Base-by-base conservation (phyloP, 2,888 invertebrate genomes). In the Nymphalis polychloros region DNA sequence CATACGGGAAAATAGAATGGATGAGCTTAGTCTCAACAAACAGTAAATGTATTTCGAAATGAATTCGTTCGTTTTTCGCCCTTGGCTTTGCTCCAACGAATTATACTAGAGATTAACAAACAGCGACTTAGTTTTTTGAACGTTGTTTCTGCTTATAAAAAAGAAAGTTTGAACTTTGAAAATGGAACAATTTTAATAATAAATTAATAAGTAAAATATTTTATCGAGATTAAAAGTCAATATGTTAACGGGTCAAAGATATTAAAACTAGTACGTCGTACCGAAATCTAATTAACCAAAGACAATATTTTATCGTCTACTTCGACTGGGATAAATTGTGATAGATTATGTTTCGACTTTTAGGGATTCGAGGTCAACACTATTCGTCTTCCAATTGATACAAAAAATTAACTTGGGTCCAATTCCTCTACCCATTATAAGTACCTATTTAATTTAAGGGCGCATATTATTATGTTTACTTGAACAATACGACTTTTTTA, bases 251-350 rank as follows among this genome's bases (percentile, higher is more conserved):
- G n/a, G 35, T 47, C 16, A n/a, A 8, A 17, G 55, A 31, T 57
- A 41, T 57, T 57, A 41, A 55, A 57, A 27, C 59, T 59, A 17
- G 52, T 27, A 48, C 59, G 69, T 77, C 79, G 77, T 78, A 74
- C 77, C 81, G 77, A 81, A 87, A 80, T 84, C 80, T 87, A 88
- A 88, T 88, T 85, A 88, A 82, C 83, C 77, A 81, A 79, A 84
- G 83, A 87, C 86, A 84, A 88, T 89, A 81, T 87, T 87, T 90
- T 88, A 87, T 86, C 87, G 85, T 88, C 86, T 82, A 79, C 82
- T 85, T 83, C 84, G 86, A 87, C 86, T 84, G 77, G 82, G 87
- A 89, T 88, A 89, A 89, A 89, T 89, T 88, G 88, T 89, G 86
- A 90, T 87, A 85, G 83, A 90, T 89, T 86, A 86, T 86, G 78